Base-by-base conservation (phyloP, 64 coral and sea anemone genomes). In the Montipora sp. region DNA sequence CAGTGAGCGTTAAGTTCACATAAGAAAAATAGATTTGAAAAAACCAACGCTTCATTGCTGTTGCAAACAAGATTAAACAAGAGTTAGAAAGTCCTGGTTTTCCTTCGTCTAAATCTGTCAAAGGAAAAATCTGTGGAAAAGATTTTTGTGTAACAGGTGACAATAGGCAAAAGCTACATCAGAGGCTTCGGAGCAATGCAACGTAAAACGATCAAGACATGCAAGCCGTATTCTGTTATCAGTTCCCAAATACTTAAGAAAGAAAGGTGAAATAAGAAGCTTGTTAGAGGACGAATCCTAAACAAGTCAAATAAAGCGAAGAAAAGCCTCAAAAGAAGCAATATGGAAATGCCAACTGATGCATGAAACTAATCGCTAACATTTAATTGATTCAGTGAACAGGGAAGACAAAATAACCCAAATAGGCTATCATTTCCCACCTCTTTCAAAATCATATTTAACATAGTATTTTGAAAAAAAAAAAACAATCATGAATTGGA, bases 121-220 rank as follows among this genome's bases (percentile, higher is more conserved):
- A 81, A 81, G 3, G 36, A 44, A 66, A 16, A 7, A 2, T 3
- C 3, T 13, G 9, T 67, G 12, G 24, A 46, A 15, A n/a, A 66
- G 18, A 21, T 27, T 67, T 48, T 23, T 14, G 6, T 83, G 59
- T 8, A 43, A 83, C 80, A 83, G 80, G 80, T 83, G 58, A 83
- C 59, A 61, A 66, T 14, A 1, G 20, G 20, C 10, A 24, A 18
- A 80, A 80, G 7, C 1, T 27, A 80, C 19, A 83, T 66, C 14
- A 67, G 27, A 47, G 67, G 61, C 27, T 66, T 7, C 11, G 2
- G 11, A 61, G 55, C 59, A 58, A 83, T 83, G 80, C 27, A 67
- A 83, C 24, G 14, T 2, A 44, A 68, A 67, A 67, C 3, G 36
- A 36, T 36, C 36, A 36, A 47, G 43, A 45, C 55, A 63, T 12